Percentiles rank a stretch among this genome's conserved stretches.
These are phyloP conservation scores for Dasypus novemcinctus DNA, from an alignment of 2,113 vertebrate genomes.

Conservation along the genomic window DNA sequence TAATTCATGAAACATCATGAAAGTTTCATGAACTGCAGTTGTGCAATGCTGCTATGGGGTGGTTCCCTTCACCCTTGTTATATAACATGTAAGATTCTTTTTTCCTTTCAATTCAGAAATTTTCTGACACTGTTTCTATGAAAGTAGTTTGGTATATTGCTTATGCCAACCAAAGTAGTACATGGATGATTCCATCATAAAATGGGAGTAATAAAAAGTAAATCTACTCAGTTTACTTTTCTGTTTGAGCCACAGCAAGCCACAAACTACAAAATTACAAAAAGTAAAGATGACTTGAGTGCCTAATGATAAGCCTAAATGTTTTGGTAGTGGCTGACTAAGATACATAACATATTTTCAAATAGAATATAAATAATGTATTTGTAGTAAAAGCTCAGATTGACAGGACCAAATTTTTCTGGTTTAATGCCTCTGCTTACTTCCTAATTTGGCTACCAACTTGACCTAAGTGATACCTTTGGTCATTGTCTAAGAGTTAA, in stretches of 20 bases:
- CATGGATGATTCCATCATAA: background rate
- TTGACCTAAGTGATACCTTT: constrained; percentile 27
- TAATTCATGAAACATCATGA: constrained; percentile 67
- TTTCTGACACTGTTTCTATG: constrained; percentile 6
- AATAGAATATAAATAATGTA: constrained; percentile 25
- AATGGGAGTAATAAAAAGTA: constrained; percentile 8
- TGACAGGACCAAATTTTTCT: constrained; percentile 52
- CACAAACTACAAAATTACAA: background rate
- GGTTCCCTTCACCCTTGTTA: constrained; percentile 61
- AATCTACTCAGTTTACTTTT: constrained; percentile 7
- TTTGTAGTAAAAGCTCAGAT: constrained; percentile 23
- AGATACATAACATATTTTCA: constrained; percentile 40
- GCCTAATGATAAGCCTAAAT: background rate
- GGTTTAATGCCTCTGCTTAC: constrained; percentile 23
- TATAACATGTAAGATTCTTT: constrained; percentile 42
- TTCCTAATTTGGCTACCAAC: background rate
- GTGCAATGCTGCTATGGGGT: constrained; percentile 75
- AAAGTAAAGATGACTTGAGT: background rate
- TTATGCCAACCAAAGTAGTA: constrained; percentile 46
- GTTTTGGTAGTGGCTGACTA: constrained; percentile 56
- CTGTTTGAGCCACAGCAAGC: constrained; percentile 7
- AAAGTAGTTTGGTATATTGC: constrained; percentile 44
- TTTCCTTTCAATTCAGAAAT: constrained; percentile 31
- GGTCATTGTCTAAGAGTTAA: constrained; percentile 13
- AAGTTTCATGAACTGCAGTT: constrained; percentile 78